A percentile compares a stretch with the other conserved stretches of the same genome.
Evolutionary conservation across 2,888 invertebrate species (phyloP).

Genomic region (Germaria angustata): DNA sequence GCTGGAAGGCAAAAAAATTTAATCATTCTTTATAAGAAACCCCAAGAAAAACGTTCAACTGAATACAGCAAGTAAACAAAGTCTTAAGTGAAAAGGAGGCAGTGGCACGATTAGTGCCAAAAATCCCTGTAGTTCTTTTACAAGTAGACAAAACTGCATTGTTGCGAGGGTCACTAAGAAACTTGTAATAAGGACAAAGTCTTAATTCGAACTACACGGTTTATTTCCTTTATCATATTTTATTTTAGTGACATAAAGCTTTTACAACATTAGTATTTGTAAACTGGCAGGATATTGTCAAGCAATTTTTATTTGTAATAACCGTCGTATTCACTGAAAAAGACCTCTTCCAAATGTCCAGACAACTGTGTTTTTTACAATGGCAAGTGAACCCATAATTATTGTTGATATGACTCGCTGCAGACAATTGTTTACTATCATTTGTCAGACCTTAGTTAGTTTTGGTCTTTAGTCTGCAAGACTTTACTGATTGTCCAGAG

Average conservation of each 20-base stretch:
- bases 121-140: conserved; percentile 29
- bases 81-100: conserved; percentile 29
- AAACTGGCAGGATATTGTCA: too few relatives aligned
- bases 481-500: conserved; percentile 46
- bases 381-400: conserved; percentile 65
- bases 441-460: conserved; percentile 56
- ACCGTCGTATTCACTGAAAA: conserved; percentile 27
- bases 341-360: background rate
- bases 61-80: background rate
- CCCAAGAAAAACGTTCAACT: background rate
- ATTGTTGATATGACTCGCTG: conserved; percentile 54
- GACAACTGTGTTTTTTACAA: background rate
- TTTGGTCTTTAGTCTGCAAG: conserved; percentile 19
- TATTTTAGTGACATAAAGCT: too few relatives aligned
- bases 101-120: conserved; percentile 54
- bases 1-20: conserved; percentile 46
- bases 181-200: background rate
- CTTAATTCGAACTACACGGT: too few relatives aligned
- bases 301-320: background rate
- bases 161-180: conserved; percentile 1
- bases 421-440: conserved; percentile 55
- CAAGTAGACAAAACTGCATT: background rate
- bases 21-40: conserved; percentile 35
- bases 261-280: too few relatives aligned
- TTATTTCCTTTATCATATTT: too few relatives aligned